These are phyloP conservation scores for Labrus mixtus DNA, from an alignment of 2,113 vertebrate species.

Conservation along the genomic window DNA sequence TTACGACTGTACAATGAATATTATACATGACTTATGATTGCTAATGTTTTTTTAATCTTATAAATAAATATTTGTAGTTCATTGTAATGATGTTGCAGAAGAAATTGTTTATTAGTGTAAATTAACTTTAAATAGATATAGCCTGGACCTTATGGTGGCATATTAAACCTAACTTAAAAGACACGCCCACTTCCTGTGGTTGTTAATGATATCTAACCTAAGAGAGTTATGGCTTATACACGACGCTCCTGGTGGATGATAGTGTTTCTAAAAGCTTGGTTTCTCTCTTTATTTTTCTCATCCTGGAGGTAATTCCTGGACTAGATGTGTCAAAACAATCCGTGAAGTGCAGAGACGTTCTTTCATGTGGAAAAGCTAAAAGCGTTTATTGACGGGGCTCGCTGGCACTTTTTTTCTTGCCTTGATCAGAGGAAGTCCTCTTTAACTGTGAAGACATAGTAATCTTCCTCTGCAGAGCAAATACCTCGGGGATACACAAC, in stretches of 20 bases:
- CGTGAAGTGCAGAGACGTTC: not conserved
- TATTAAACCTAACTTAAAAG: no score
- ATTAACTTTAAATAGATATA: no score
- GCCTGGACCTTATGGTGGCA: no score
- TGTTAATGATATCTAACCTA: not conserved
- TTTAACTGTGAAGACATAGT: conserved; percentile 8
- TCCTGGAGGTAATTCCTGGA: conserved; percentile 1
- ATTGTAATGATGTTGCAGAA: no score
- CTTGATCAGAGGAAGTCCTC: conserved; percentile 31
- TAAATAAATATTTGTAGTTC: no score
- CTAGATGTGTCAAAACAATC: not conserved
- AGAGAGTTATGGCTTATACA: not conserved
- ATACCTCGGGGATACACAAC: not conserved
- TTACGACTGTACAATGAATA: no score
- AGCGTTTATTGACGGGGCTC: not conserved
- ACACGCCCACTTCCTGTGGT: no score
- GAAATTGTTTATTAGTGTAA: no score
- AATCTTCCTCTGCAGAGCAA: not conserved
- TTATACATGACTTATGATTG: no score
- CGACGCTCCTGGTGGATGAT: no score
- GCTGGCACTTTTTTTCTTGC: not conserved
- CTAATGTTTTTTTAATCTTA: no score
- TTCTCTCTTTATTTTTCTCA: not conserved
- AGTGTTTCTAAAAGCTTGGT: not conserved
- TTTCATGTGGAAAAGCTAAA: conserved; percentile 7